Conservation (phyloP, 2,113 vertebrate species). For the Ctenodactylus gundi region DNA sequence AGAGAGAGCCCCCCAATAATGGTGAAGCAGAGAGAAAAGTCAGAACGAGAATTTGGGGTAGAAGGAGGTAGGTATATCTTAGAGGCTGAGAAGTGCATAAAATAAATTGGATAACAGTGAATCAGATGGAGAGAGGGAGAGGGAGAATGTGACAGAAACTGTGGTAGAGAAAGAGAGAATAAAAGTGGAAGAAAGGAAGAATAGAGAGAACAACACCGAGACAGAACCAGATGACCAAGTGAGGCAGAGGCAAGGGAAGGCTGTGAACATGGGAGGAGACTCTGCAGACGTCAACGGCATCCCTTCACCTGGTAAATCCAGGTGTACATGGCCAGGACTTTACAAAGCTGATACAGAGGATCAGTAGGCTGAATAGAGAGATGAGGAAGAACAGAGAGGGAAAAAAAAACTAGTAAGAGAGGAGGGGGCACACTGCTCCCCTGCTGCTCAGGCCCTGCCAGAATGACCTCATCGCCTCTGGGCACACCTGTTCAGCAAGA, state of each 20-base stretch:
- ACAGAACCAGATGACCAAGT: background rate
- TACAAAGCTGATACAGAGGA: background rate
- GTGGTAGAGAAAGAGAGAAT: background rate
- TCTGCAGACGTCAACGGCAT: accelerated
- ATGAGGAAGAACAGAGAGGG: background rate
- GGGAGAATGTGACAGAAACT: background rate
- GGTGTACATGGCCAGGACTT: too few relatives aligned
- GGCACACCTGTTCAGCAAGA: background rate
- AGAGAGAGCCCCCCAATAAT: background rate
- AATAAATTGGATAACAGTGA: background rate
- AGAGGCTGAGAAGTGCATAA: background rate
- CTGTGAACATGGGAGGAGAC: background rate
- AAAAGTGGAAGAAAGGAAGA: background rate
- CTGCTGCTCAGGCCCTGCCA: too few relatives aligned
- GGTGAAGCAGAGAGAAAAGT: background rate
- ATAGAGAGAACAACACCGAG: accelerated
- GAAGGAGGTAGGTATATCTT: background rate
- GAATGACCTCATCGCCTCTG: background rate
- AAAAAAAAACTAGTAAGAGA: background rate
- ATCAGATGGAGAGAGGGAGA: accelerated
- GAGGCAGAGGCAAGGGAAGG: background rate
- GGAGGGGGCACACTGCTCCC: background rate
- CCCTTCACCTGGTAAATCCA: background rate
- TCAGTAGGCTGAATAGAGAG: background rate
- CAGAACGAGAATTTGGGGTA: background rate